These are phyloP conservation scores for Patella depressa DNA, from an alignment of 2,888 invertebrate genomes.

Conservation along the genomic window DNA sequence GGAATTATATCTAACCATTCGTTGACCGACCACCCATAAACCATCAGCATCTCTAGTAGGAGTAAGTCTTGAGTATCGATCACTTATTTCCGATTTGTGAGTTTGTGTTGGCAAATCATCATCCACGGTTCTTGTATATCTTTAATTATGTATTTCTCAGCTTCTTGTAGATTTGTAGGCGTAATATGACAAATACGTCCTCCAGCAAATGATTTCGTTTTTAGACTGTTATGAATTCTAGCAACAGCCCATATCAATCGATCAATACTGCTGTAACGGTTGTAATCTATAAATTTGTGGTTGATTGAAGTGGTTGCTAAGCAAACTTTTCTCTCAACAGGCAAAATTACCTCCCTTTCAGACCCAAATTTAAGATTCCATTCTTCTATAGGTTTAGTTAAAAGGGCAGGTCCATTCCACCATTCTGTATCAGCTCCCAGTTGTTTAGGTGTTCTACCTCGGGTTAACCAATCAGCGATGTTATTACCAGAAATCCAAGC, in stretches of 20 bases:
- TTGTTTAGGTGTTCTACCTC: slow-evolving; percentile 9
- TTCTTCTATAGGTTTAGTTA: background rate
- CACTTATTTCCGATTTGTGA: background rate
- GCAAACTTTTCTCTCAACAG: slow-evolving; percentile 16
- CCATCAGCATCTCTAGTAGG: slow-evolving; percentile 1
- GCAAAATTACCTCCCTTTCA: background rate
- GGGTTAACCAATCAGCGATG: slow-evolving; percentile 21
- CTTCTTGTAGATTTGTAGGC: slow-evolving; percentile 8
- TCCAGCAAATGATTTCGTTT: background rate
- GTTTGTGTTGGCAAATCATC: background rate
- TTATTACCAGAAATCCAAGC: slow-evolving; percentile 17
- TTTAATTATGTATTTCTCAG: slow-evolving; percentile 13
- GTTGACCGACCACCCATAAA: slow-evolving; percentile 18
- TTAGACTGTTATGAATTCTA: background rate
- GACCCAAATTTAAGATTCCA: slow-evolving; percentile 15
- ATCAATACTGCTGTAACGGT: background rate
- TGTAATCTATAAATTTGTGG: background rate
- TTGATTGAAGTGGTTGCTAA: background rate
- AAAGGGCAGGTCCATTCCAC: slow-evolving; percentile 9
- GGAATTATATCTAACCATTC: slow-evolving; percentile 13
- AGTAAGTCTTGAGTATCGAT: slow-evolving; percentile 12
- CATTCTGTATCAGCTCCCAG: slow-evolving; percentile 8
- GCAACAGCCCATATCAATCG: background rate
- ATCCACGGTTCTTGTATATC: slow-evolving; percentile 10
- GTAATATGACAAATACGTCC: background rate